Evolutionary conservation across 2,113 vertebrate species (phyloP), one percentile per base, ranked within the genome.

Genomic region (Motacilla alba): DNA sequence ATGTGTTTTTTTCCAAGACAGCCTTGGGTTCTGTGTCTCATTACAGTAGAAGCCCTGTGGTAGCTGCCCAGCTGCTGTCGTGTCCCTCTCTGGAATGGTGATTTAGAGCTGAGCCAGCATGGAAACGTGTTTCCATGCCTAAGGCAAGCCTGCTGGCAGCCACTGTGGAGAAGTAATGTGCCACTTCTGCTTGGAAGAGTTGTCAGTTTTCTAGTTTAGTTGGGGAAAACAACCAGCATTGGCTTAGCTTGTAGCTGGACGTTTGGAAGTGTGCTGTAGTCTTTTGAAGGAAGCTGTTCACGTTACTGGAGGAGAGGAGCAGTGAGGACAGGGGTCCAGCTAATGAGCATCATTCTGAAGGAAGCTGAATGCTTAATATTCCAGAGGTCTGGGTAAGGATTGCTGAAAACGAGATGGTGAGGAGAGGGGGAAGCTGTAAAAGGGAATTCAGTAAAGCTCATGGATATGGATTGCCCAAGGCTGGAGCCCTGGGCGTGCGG

Each of bases 91-190:
- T 39, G 83, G 79, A 52, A 49, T 49, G 89, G 79, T 53, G 80
- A 88, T 90, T 86, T 94, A 68, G 79, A 83, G 94, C 93, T 62
- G 76, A 92, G 80, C 83, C 89, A 80, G 76, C 62, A 58, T 24
- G 59, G 94, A 66, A 83, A 41, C 46, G 67, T 24, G 55, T 90
- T 69, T 80, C 70, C 53, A 9, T 2, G 89, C 91, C 94, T 56
- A 23, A 56, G 91, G 94, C 94, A 56, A 80, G 59, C 63, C 94
- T 66, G 72, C 44, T 58, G 74, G 93, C 66, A 87, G 87, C 4
- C 19, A 2, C 87, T 39, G 69, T 6, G 8, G 80, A 70, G 92
- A 37, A 50, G 64, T 37, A 21, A 82, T 6, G 87, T 91, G 93
- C 77, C 81, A 27, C 84, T 84, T 67, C 73, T 89, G 60, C 31